phyloP scores from a whole-genome alignment of 2,113 vertebrate genomes.

The Anolis sagrei region DNA sequence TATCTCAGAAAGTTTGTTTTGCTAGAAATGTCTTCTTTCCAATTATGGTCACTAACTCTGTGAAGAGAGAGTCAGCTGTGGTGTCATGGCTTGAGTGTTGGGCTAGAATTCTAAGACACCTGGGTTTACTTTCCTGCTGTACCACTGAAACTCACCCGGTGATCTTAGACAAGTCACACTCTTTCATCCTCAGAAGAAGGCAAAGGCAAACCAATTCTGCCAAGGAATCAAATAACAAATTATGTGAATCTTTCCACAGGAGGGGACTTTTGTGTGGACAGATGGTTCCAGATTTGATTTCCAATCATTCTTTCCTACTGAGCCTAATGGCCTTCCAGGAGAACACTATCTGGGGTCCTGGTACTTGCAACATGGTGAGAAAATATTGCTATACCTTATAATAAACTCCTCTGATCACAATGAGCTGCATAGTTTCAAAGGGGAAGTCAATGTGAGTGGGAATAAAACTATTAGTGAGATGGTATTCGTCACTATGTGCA shows the following conservation, averaged over 20 bases:
- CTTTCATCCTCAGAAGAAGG: no score
- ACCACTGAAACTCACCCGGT: no score
- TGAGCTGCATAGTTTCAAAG: no score
- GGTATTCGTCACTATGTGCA: no score
- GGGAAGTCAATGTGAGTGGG: no score
- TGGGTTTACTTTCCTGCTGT: no score
- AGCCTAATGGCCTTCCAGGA: neutral
- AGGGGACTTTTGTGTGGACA: neutral
- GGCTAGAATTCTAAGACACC: no score
- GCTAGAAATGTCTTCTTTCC: neutral
- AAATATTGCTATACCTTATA: neutral
- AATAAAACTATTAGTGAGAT: no score
- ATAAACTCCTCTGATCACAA: neutral
- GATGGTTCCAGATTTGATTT: constrained; percentile 5
- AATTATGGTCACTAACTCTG: neutral
- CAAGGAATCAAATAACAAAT: no score
- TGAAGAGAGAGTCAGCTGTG: neutral
- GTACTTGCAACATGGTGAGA: neutral
- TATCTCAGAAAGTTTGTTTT: neutral
- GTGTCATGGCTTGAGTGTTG: no score
- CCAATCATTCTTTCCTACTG: neutral
- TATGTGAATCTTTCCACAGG: neutral
- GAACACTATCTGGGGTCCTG: constrained; percentile 22
- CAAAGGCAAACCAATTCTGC: no score
- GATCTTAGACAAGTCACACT: no score